Conservation (phyloP, 1,140 invertebrate genomes). For the Ridgeia piscesae region DNA sequence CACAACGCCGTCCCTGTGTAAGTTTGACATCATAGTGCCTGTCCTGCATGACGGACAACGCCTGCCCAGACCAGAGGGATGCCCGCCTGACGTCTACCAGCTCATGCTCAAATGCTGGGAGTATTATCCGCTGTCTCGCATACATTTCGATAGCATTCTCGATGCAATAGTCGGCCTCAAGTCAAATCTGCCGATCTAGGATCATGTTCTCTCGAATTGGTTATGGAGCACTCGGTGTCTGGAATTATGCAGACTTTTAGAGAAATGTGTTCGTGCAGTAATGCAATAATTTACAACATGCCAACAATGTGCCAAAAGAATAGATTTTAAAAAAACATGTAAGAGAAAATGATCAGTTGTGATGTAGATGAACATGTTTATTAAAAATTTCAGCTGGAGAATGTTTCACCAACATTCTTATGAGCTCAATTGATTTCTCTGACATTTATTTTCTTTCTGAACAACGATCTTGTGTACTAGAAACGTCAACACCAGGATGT, state of each 20-base stretch:
- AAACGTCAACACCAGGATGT: too few species aligned
- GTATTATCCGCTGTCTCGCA: background rate
- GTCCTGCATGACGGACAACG: constrained; percentile 25
- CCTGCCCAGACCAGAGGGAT: constrained; percentile 18
- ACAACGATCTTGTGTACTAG: too few species aligned
- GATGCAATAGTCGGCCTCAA: background rate
- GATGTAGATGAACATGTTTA: too few species aligned
- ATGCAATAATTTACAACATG: too few species aligned
- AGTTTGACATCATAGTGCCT: constrained; percentile 9
- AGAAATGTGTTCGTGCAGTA: background rate
- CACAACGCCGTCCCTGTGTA: constrained; percentile 15
- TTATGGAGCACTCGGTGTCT: background rate
- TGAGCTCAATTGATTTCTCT: too few species aligned
- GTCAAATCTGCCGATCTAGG: background rate
- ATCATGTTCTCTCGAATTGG: background rate
- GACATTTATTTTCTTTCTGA: too few species aligned
- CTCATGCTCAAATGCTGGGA: constrained; percentile 23
- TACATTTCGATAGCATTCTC: background rate
- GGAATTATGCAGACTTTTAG: background rate
- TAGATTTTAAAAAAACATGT: too few species aligned
- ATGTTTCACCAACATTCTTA: too few species aligned
- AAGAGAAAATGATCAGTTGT: too few species aligned
- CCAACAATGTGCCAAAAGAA: too few species aligned
- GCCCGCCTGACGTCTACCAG: constrained; percentile 23
- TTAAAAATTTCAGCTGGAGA: too few species aligned